These are phyloP conservation scores for Megaleporinus macrocephalus DNA, from an alignment of 2,113 vertebrate species.

Conservation along the genomic window DNA sequence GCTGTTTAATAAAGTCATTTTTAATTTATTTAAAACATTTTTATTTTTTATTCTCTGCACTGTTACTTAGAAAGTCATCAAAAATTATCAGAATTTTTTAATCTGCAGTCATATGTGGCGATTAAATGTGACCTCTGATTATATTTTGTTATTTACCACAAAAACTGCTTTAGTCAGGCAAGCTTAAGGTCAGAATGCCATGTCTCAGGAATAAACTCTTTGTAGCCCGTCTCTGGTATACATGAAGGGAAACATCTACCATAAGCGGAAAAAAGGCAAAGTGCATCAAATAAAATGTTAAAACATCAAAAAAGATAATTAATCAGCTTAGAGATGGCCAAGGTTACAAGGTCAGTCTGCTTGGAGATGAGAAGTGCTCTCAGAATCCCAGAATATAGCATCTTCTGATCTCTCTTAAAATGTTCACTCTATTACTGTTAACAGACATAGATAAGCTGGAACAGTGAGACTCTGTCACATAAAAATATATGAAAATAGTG, in stretches of 20 bases:
- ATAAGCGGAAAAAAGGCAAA: neutral
- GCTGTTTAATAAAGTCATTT: too few species aligned
- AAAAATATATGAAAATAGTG: neutral
- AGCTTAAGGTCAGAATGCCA: too few species aligned
- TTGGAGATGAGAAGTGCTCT: neutral
- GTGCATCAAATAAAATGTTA: neutral
- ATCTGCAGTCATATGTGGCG: too few species aligned
- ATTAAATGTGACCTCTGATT: too few species aligned
- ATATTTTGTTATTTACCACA: neutral
- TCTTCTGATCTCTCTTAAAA: neutral
- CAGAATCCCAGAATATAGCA: neutral
- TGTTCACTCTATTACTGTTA: neutral
- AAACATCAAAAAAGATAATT: neutral
- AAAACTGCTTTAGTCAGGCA: neutral
- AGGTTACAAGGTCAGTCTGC: neutral
- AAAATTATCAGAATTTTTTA: too few species aligned
- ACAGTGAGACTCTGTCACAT: neutral
- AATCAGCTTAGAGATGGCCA: neutral
- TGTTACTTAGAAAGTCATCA: too few species aligned
- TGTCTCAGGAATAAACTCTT: neutral
- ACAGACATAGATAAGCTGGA: neutral
- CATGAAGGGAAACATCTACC: neutral
- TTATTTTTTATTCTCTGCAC: too few species aligned
- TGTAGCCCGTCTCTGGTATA: neutral
- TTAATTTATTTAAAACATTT: too few species aligned